Evolutionary conservation across 1,140 invertebrate species (phyloP).

Genomic region (Drosophila ohnishii): DNA sequence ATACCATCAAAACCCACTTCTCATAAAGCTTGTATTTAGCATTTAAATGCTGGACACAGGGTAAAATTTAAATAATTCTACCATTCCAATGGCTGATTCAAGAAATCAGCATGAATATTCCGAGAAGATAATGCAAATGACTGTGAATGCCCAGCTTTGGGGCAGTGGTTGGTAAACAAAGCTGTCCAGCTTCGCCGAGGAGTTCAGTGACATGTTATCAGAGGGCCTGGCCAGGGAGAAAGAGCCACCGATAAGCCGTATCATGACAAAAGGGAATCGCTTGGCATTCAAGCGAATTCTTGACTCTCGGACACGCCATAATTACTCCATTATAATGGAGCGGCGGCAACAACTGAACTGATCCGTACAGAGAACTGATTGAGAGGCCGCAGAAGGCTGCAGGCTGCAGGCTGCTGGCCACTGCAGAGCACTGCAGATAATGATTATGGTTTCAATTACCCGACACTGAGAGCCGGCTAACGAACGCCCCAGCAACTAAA

Average conservation of each 20-base stretch:
- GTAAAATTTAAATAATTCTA: conserved; percentile 70
- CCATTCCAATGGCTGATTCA: conserved; percentile 52
- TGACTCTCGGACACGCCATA: conserved; percentile 61
- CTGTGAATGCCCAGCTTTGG: conserved; percentile 8
- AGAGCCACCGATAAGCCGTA: conserved; percentile 28
- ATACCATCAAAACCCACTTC: not conserved
- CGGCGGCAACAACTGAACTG: conserved; percentile 64
- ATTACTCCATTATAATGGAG: conserved; percentile 80
- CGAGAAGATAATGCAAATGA: conserved; percentile 42
- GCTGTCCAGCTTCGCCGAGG: not conserved
- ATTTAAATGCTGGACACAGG: conserved; percentile 30
- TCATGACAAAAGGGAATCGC: conserved; percentile 37
- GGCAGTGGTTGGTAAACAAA: conserved; percentile 26
- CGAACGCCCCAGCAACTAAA: conserved; percentile 66
- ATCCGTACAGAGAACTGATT: conserved; percentile 39
- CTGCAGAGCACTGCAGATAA: conserved; percentile 55
- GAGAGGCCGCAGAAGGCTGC: conserved; percentile 45
- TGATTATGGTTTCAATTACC: conserved; percentile 80
- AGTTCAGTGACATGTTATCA: conserved; percentile 72
- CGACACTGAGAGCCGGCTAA: conserved; percentile 25
- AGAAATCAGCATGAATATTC: conserved; percentile 66
- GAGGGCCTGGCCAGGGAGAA: not conserved
- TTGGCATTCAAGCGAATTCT: conserved; percentile 59
- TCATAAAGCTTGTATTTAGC: conserved; percentile 6
- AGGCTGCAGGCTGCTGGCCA: conserved; percentile 41